Conservation (phyloP, 2,113 vertebrate species). For the Lepus americanus region DNA sequence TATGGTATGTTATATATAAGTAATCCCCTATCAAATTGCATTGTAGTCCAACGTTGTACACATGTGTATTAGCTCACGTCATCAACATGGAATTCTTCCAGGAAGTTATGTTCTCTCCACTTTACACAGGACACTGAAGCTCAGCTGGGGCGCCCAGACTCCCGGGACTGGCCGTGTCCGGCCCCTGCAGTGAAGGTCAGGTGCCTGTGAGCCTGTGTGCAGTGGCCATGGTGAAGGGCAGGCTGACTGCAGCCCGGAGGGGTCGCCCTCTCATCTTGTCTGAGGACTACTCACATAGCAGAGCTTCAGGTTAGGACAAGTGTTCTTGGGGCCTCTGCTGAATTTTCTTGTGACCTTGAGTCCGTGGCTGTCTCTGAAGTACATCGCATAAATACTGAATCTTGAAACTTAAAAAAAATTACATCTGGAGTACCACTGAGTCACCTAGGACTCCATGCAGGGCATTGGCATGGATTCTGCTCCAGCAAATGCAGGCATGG, state of each 20-base stretch:
- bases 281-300: neutral
- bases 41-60: neutral
- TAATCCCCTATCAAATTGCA: too few relatives aligned
- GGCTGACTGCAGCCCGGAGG: too few relatives aligned
- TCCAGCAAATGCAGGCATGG: neutral
- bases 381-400: neutral
- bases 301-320: neutral
- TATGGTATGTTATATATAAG: neutral
- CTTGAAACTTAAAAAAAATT: neutral
- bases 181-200: neutral
- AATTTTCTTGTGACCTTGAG: neutral
- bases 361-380: neutral
- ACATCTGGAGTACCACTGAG: neutral
- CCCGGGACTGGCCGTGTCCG: too few relatives aligned
- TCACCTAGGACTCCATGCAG: neutral
- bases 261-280: neutral
- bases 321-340: neutral
- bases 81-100: too few relatives aligned
- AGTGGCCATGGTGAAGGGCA: too few relatives aligned
- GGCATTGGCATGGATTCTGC: neutral
- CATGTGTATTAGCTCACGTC: too few relatives aligned
- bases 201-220: too few relatives aligned
- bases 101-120: neutral
- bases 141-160: neutral
- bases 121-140: neutral